Evolutionary conservation across 2,113 vertebrate species (phyloP).

Genomic region (Okapia johnstoni): DNA sequence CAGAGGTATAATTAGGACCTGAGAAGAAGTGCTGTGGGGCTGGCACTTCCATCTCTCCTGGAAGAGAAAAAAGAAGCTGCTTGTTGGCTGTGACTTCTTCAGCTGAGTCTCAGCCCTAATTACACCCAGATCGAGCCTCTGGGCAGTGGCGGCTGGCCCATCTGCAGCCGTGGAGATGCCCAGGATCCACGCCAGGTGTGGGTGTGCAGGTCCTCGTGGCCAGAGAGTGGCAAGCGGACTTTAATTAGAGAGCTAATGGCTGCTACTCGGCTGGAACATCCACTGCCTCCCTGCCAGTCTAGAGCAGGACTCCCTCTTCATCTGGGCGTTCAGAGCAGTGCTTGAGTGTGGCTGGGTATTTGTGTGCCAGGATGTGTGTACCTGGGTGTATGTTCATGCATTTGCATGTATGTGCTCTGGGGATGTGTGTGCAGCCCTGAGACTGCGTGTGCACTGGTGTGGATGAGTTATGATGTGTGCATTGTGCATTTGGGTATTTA

Average conservation of each 20-base stretch:
- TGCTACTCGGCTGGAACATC: conserved; percentile 15
- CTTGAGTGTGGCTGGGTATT: background rate
- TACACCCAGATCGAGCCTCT: conserved; percentile 59
- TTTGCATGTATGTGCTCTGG: background rate
- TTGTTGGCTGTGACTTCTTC: conserved; percentile 25
- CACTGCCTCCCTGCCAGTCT: background rate
- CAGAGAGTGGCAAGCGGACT: conserved; percentile 71
- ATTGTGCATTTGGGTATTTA: background rate
- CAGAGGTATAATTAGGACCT: background rate
- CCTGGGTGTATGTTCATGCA: background rate
- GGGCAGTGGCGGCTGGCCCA: conserved; percentile 61
- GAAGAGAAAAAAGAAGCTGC: conserved; percentile 18
- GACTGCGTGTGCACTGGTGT: fast-evolving
- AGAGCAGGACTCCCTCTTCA: background rate
- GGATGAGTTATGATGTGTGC: background rate
- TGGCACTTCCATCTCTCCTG: conserved; percentile 28
- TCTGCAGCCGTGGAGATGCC: conserved; percentile 77
- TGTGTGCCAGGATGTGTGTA: background rate
- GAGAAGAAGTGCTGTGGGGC: background rate
- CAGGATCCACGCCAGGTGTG: conserved; percentile 74
- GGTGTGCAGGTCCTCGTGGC: conserved; percentile 69
- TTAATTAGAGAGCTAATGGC: conserved; percentile 82
- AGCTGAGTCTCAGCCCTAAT: conserved; percentile 72
- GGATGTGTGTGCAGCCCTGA: background rate
- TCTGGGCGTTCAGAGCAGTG: background rate